Base-by-base conservation (phyloP, 1,140 invertebrate species). In the Campoletis sonorensis region DNA sequence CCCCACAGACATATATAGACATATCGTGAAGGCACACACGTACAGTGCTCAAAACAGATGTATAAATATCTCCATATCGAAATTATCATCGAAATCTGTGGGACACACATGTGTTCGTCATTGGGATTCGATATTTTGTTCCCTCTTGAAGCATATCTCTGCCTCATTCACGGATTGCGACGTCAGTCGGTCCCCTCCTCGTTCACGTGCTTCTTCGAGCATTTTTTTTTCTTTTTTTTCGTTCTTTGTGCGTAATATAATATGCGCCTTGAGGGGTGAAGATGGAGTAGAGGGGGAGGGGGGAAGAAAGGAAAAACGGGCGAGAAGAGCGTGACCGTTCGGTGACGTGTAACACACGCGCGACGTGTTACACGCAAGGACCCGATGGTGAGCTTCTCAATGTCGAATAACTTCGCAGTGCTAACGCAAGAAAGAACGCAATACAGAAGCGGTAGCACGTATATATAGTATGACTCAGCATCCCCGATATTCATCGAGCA, bases 101-200 rank as follows among this genome's bases (percentile, higher is more conserved):
- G 18, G 26, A 67, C 23, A 27, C 61, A 67, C 61, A 27, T 15
- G 23, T 67, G 61, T 23, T 27, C 21, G 61, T 67, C 61, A 23
- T 67, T 27, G 61, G 61, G 54, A 33, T 70, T 30, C 27, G 30
- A 70, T 70, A 15, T 30, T 70, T 33, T 1, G 26, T 18, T 70
- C 27, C 18, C 18, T 72, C 80, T 64, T 64, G 61, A 23, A 23
- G 23, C 21, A 84, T 81, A 88, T 86, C 89, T 90, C 90, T 90
- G 88, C 85, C 87, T 86, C 87, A 89, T 90, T 89, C 89, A 87
- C 89, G 90, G 89, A 90, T 90, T 90, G 89, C 89, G 86, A 86
- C 88, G 89, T 89, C 89, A 90, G 88, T 84, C 86, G 30, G 3
- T n/a, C 67, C 13, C 27, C 67, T 70, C 27, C 67, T 70, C 67